A percentile compares a stretch with the other conserved stretches of the same genome.
phyloP scores from a whole-genome alignment of 1,140 invertebrate species.

The Diorhabda elongata region DNA sequence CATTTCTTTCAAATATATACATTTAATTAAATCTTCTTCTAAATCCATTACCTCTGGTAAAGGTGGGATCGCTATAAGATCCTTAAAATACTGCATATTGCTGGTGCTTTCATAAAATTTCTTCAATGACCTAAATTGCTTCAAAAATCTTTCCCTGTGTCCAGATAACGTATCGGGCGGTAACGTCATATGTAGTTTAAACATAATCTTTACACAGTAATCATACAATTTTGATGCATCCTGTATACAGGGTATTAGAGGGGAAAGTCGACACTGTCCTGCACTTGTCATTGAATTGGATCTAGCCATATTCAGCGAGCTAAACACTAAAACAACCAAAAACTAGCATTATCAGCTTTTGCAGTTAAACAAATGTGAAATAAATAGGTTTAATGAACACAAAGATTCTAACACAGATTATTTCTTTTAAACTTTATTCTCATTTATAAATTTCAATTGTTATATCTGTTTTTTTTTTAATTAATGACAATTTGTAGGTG shows the following conservation, averaged over 20 bases:
- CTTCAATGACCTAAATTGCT: slow-evolving; percentile 85
- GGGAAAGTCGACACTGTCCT: slow-evolving; percentile 93
- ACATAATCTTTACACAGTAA: slow-evolving; percentile 92
- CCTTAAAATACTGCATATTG: slow-evolving; percentile 96
- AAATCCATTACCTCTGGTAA: slow-evolving; percentile 72
- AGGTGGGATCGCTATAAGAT: slow-evolving; percentile 88
- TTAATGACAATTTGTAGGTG: too few relatives aligned
- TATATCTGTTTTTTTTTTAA: too few relatives aligned
- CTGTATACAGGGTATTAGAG: slow-evolving; percentile 95
- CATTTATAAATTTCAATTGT: too few relatives aligned
- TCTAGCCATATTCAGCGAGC: slow-evolving; percentile 85
- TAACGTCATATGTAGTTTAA: slow-evolving; percentile 87
- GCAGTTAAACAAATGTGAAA: too few relatives aligned
- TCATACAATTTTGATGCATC: slow-evolving; percentile 96
- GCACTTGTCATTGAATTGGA: slow-evolving; percentile 96
- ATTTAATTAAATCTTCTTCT: slow-evolving; percentile 8
- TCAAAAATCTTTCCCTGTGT: slow-evolving; percentile 85
- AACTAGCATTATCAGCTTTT: neutral
- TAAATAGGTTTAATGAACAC: too few relatives aligned
- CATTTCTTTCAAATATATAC: slow-evolving; percentile 8
- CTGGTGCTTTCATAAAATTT: slow-evolving; percentile 90
- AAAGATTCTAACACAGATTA: too few relatives aligned
- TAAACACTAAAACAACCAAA: slow-evolving; percentile 69
- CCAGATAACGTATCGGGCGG: slow-evolving; percentile 87
- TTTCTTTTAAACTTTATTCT: too few relatives aligned